Evolutionary conservation across 2,797 vertebrate genomes (phyloP).

Genomic region (Microctenopoma steveboyesi): DNA sequence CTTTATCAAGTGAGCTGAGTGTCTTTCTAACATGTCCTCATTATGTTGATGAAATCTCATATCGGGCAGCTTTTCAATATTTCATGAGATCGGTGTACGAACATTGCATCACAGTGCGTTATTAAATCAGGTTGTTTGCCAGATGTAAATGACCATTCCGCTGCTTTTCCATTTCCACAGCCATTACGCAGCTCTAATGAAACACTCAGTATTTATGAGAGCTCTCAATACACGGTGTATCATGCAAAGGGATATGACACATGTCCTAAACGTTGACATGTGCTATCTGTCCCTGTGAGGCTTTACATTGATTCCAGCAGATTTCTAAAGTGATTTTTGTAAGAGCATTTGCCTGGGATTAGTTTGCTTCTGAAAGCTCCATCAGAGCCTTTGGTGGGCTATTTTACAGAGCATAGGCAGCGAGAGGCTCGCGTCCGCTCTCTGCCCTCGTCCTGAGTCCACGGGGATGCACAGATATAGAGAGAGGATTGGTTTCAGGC

Average conservation of each 20-base stretch:
- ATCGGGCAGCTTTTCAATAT: conserved; percentile 56
- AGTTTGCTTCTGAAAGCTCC: conserved; percentile 80
- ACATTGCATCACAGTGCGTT: conserved; percentile 36
- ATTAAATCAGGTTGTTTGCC: conserved; percentile 54
- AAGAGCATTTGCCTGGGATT: conserved; percentile 85
- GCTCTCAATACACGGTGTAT: conserved; percentile 42
- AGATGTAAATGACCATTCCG: conserved; percentile 55
- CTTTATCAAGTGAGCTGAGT: conserved; percentile 40
- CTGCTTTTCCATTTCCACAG: conserved; percentile 41
- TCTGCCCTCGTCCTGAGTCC: conserved; percentile 52
- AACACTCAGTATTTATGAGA: conserved; percentile 55
- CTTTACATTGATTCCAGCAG: conserved; percentile 81
- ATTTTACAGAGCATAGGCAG: conserved; percentile 72
- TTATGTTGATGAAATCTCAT: conserved; percentile 73
- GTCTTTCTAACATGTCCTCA: conserved; percentile 61
- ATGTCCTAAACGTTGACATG: conserved; percentile 61
- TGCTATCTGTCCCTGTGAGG: conserved; percentile 60
- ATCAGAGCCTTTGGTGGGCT: conserved; percentile 78
- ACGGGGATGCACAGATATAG: conserved; percentile 67
- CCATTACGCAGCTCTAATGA: conserved; percentile 41
- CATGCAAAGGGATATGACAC: conserved; percentile 50
- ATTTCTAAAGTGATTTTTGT: conserved; percentile 84
- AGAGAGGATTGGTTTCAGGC: conserved; percentile 74
- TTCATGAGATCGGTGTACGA: conserved; percentile 49
- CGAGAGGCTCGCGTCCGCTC: conserved; percentile 53